phyloP scores from a whole-genome alignment of 2,113 vertebrate genomes.

The Oryzias woworae region DNA sequence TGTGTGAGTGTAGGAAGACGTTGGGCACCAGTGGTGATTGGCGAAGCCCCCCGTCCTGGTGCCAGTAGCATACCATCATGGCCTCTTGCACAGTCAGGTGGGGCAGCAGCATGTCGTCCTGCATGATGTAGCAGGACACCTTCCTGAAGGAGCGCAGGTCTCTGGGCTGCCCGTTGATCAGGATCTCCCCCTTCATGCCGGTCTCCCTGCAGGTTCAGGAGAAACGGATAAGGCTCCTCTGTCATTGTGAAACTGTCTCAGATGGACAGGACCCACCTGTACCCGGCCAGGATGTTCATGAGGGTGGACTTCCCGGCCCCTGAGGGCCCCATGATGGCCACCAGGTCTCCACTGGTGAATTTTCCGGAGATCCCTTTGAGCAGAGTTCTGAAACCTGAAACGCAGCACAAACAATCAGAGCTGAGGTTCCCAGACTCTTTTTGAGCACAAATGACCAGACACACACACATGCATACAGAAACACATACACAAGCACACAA shows the following conservation, averaged over 20 bases:
- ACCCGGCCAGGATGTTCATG: constrained; percentile 97
- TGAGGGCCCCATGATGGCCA: constrained; percentile 96
- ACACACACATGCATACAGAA: too few species aligned
- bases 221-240: neutral
- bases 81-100: constrained; percentile 91
- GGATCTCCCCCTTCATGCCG: constrained; percentile 94
- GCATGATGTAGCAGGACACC: constrained; percentile 99
- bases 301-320: constrained; percentile 95
- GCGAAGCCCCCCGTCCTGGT: too few species aligned
- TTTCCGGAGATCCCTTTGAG: constrained; percentile 93
- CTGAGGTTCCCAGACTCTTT: constrained; percentile 39
- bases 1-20: too few species aligned
- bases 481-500: too few species aligned
- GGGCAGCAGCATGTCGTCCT: constrained; percentile 95
- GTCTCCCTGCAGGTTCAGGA: constrained; percentile 79
- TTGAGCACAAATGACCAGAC: constrained; percentile 15
- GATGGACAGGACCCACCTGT: constrained; percentile 79
- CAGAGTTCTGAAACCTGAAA: constrained; percentile 91
- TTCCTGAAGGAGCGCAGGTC: constrained; percentile 95
- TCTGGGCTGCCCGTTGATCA: constrained; percentile 86
- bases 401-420: constrained; percentile 35
- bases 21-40: too few species aligned
- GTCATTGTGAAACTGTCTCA: neutral
- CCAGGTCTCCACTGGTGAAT: constrained; percentile 91
- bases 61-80: constrained; percentile 84